Base-by-base conservation (phyloP, 2,797 vertebrate genomes). In the Parambassis ranga region DNA sequence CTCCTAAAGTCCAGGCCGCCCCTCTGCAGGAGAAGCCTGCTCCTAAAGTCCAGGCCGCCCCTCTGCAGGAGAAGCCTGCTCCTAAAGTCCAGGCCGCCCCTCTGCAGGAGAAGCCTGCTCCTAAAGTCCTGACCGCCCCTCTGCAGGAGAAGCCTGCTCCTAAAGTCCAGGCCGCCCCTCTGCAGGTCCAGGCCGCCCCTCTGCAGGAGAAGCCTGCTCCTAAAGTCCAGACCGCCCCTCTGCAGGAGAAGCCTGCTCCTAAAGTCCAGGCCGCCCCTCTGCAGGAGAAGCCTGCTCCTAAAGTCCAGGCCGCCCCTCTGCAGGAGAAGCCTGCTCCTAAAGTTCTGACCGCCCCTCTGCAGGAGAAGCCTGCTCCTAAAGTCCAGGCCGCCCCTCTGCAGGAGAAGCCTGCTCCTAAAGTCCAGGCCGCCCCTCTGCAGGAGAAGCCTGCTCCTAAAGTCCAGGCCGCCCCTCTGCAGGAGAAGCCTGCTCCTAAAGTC, bases 211-310 rank as follows among this genome's bases (percentile, higher is more conserved):
- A n/a, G n/a, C n/a, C n/a, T n/a, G n/a, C n/a, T n/a, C n/a, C n/a
- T n/a, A n/a, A n/a, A n/a, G n/a, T n/a, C n/a, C n/a, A n/a, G n/a
- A n/a, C n/a, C n/a, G n/a, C n/a, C n/a, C n/a, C n/a, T n/a, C n/a
- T n/a, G n/a, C n/a, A n/a, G n/a, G 43, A 58, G 47, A 75, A 70
- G 70, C 10, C 22, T 16, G 3, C 27, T 7, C 57, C 65, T 36
- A 90, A 92, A 93, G 66, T 77, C 48, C 72, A 22, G 30, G 31
- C 27, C 39, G n/a, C 18, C 41, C 15, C n/a, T n/a, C n/a, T n/a
- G n/a, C n/a, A n/a, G n/a, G n/a, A n/a, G n/a, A n/a, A n/a, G n/a
- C n/a, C n/a, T n/a, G n/a, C n/a, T n/a, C n/a, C n/a, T n/a, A n/a
- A n/a, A n/a, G n/a, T n/a, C n/a, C n/a, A n/a, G n/a, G n/a, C n/a